Conservation (phyloP, 92 coral and sea anemone species). For the Anthopleura xanthogrammica region DNA sequence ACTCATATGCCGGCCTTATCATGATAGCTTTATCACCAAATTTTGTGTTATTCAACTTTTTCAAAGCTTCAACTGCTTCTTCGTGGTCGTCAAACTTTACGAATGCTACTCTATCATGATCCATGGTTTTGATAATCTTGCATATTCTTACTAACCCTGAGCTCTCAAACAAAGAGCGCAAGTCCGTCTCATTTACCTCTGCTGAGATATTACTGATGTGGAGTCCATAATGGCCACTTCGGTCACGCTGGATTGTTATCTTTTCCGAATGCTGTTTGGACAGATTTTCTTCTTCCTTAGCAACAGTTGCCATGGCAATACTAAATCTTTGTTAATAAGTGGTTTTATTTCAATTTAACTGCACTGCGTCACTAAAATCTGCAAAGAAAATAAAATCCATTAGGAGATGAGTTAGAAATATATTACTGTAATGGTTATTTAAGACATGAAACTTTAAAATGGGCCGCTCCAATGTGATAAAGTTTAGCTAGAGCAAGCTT, state of each 20-base stretch:
- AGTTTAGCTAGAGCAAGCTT: no score
- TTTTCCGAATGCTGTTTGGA: not conserved
- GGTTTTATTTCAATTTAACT: no score
- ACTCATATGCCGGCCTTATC: conserved; percentile 57
- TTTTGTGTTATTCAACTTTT: conserved; percentile 29
- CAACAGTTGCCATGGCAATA: conserved; percentile 15
- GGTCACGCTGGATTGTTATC: conserved; percentile 50
- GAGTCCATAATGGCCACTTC: conserved; percentile 54
- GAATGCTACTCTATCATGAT: conserved; percentile 45
- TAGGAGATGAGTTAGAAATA: no score
- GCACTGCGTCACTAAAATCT: no score
- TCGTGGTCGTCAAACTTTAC: conserved; percentile 42
- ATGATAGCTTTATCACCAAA: conserved; percentile 26
- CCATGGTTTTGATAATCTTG: conserved; percentile 38
- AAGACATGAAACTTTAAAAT: no score
- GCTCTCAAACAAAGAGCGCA: conserved; percentile 40
- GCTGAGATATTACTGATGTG: conserved; percentile 60
- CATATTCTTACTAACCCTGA: conserved; percentile 61
- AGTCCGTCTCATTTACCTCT: conserved; percentile 34
- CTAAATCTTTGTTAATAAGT: no score
- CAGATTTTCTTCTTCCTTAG: not conserved
- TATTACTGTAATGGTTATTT: no score
- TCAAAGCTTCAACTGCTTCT: conserved; percentile 60
- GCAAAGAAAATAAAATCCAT: no score
- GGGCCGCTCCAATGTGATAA: no score